These are phyloP conservation scores for Zonotrichia leucophrys DNA, from an alignment of 2,113 vertebrate genomes.

Conservation along the genomic window DNA sequence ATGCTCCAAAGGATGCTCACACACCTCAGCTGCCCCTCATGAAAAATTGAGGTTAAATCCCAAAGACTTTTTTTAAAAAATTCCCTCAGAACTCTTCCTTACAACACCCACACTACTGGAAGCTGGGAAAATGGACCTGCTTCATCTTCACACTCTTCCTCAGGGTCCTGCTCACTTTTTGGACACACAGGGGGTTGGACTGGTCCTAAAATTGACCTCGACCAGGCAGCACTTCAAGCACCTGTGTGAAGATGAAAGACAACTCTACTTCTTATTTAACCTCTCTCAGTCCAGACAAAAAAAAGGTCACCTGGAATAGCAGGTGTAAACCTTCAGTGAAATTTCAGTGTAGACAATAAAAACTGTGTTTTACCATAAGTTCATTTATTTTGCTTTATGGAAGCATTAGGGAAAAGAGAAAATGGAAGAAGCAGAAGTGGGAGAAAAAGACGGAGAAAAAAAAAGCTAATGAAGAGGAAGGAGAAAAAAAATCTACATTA, in stretches of 20 bases:
- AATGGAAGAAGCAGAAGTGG: not conserved
- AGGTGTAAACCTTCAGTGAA: not conserved
- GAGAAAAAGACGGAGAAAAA: not conserved
- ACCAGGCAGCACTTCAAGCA: not conserved
- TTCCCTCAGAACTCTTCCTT: not conserved
- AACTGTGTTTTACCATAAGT: not conserved
- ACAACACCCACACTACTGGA: accelerated
- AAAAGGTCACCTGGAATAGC: not conserved
- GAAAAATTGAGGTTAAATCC: not conserved
- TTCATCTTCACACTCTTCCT: not conserved
- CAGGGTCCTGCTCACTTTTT: not conserved
- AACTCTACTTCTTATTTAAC: not conserved
- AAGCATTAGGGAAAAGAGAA: not conserved
- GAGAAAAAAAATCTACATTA: not conserved
- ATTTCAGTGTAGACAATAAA: not conserved
- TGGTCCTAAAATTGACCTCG: not conserved
- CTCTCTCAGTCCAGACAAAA: not conserved
- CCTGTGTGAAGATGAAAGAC: not conserved
- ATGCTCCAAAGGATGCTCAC: not conserved
- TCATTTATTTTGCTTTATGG: not conserved
- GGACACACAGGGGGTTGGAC: too few species aligned
- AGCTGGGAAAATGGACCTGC: not conserved
- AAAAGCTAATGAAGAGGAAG: not conserved
- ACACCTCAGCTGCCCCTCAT: not conserved
- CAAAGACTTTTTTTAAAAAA: not conserved